Percentiles rank a stretch among this genome's conserved stretches.
Evolutionary conservation across 2,113 vertebrate species (phyloP).

Genomic region (Cryptotis parvus): DNA sequence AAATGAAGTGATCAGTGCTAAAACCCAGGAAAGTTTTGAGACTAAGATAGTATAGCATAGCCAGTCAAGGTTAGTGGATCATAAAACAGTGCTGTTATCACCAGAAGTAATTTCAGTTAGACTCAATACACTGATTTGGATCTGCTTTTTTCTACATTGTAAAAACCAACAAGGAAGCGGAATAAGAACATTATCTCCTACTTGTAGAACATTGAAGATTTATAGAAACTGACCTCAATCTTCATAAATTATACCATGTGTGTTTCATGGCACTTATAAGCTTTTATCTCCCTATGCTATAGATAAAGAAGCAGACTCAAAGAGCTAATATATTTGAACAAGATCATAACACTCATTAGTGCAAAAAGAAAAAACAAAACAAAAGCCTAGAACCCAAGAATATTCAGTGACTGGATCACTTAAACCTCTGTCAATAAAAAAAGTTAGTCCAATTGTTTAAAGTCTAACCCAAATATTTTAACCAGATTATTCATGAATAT

Average conservation of each 20-base stretch:
- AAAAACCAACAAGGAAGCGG: neutral
- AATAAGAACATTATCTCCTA: neutral
- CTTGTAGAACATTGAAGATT: constrained; percentile 3
- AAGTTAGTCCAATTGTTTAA: neutral
- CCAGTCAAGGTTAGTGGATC: neutral
- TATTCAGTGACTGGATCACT: neutral
- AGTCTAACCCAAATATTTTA: neutral
- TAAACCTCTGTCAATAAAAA: neutral
- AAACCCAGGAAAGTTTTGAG: neutral
- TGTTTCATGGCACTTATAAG: neutral
- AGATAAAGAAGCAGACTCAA: constrained; percentile 40
- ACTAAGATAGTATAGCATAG: neutral
- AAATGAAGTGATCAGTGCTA: neutral
- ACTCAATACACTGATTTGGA: neutral
- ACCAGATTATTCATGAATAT: neutral
- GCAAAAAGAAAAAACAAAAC: neutral
- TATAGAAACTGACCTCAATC: constrained; percentile 12
- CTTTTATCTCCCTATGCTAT: constrained; percentile 5
- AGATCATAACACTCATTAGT: neutral
- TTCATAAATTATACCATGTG: neutral
- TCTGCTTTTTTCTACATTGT: neutral
- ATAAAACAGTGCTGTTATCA: neutral
- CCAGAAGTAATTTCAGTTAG: neutral
- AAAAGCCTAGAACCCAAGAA: neutral
- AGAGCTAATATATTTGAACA: constrained; percentile 19